These are phyloP conservation scores for Semaprochilodus insignis DNA, from an alignment of 2,797 vertebrate species.

Conservation along the genomic window DNA sequence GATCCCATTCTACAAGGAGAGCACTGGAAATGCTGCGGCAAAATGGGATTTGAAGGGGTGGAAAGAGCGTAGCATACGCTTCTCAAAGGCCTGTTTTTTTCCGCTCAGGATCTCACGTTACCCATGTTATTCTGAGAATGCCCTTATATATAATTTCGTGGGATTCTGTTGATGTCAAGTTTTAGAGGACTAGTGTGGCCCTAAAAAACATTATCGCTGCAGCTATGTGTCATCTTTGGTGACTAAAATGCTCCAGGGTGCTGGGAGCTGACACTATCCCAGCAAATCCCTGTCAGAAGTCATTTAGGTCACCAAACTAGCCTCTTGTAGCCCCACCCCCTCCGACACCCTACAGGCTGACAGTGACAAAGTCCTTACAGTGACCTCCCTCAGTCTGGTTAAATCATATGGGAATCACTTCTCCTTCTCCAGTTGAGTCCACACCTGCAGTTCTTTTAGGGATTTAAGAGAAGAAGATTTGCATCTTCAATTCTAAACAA, in stretches of 20 bases:
- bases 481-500: background rate
- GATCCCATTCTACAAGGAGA: conserved; percentile 47
- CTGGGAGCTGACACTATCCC: conserved; percentile 21
- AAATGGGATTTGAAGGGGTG: conserved; percentile 36
- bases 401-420: background rate
- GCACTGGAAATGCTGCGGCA: conserved; percentile 41
- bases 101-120: conserved; percentile 34
- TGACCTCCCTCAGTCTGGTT: conserved; percentile 18
- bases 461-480: background rate
- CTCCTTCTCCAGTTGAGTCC: background rate
- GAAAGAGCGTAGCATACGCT: conserved; percentile 31
- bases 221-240: conserved; percentile 42
- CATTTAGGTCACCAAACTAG: conserved; percentile 32
- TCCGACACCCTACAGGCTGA: conserved; percentile 8
- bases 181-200: background rate
- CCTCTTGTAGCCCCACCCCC: background rate
- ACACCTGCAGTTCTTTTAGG: background rate
- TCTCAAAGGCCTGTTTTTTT: conserved; percentile 12
- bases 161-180: conserved; percentile 37
- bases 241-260: conserved; percentile 35
- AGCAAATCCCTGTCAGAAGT: conserved; percentile 37
- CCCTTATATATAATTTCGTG: conserved; percentile 23
- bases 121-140: conserved; percentile 20
- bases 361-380: conserved; percentile 28
- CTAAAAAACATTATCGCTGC: conserved; percentile 18